A percentile compares a stretch with the other conserved stretches of the same genome.
phyloP scores from a whole-genome alignment of 2,113 vertebrate species.

The Cebus imitator region DNA sequence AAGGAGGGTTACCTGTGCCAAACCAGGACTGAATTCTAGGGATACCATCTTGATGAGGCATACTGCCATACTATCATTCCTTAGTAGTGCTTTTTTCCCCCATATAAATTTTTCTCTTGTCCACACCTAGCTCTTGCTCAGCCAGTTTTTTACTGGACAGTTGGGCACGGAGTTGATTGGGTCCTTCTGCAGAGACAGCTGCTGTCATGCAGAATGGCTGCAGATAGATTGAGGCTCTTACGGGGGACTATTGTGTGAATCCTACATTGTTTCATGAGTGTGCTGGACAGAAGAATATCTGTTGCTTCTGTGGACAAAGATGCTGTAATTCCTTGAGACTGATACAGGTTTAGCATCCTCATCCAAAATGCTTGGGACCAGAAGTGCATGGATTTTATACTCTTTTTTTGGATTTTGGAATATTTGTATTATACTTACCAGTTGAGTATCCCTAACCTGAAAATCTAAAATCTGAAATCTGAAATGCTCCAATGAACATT shows the following conservation, averaged over 20 bases:
- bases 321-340: neutral
- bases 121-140: neutral
- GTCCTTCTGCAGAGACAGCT: neutral
- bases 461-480: neutral
- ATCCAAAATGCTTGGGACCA: neutral
- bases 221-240: neutral
- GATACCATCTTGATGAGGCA: neutral
- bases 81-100: neutral
- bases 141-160: neutral
- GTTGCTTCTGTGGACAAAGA: slow-evolving; percentile 14
- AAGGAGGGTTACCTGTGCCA: neutral
- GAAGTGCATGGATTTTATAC: neutral
- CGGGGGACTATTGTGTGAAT: neutral
- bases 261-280: neutral
- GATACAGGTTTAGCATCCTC: neutral
- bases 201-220: neutral
- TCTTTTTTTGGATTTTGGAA: neutral
- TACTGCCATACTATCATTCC: neutral
- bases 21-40: neutral
- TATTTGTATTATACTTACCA: neutral
- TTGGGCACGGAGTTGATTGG: neutral
- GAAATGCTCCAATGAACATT: neutral
- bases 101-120: neutral
- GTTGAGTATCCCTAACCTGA: neutral
- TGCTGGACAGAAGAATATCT: neutral